Base-by-base conservation (phyloP, 2,113 vertebrate genomes). In the Delphinus delphis region DNA sequence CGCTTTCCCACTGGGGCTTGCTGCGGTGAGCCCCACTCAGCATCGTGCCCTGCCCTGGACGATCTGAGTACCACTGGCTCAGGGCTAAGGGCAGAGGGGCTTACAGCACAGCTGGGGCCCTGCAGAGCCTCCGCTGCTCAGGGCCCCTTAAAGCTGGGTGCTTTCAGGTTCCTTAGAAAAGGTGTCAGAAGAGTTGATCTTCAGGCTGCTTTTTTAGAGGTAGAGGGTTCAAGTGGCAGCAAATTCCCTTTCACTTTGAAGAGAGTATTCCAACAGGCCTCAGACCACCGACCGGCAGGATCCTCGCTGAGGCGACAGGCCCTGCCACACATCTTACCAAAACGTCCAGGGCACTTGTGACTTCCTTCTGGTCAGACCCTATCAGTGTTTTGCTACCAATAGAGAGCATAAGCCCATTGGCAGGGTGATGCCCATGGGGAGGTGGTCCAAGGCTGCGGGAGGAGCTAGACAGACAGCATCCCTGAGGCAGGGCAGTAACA, bases 351-450 rank as follows among this genome's bases (percentile, higher is more conserved):
- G 10, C 18, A 58, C 82, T 6, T 2, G 25, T 25, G 96, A 33
- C 60, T 31, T 38, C 71, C 38, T 74, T 67, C 58, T 28, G 8
- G 50, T 25, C 7, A 0, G 21, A 58, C 21, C 53, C 50, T 26
- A 0, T 14, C 26, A 31, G 17, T 36, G 13, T 55, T 31, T 31
- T 41, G 41, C 23, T 71, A 6, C 70, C 0, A 0, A 15, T 23
- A 17, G 20, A 31, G n/a, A 71, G 20, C 20, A 8, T 14, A 53
- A 18, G 38, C 15, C 13, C 6, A 0, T 31, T 5, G 33, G 12
- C 76, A 23, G 23, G 26, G 23, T 10, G 41, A 28, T n/a, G 50
- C 31, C 31, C 1, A 36, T 14, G 12, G 33, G 47, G 68, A 8
- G 41, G 6, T 67, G 55, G 38, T 11, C 55, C 25, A 44, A 33